These are phyloP conservation scores for Salvator merianae DNA, from an alignment of 2,113 vertebrate species.

Conservation along the genomic window DNA sequence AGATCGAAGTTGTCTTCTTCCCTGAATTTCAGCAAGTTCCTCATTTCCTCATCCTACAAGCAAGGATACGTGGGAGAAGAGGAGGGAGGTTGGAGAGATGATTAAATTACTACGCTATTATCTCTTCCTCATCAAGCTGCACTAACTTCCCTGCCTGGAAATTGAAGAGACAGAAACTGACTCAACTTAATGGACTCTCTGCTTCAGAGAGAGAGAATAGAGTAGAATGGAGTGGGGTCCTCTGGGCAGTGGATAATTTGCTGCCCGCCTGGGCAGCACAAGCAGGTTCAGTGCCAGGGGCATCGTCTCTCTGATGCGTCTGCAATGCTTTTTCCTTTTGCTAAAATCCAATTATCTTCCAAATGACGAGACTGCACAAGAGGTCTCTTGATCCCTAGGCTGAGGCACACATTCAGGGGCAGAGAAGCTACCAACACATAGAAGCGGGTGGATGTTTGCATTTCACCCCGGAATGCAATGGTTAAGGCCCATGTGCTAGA, in stretches of 20 bases:
- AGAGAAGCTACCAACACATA: neutral
- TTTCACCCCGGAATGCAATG: neutral
- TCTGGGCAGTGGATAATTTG: constrained; percentile 17
- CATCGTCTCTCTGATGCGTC: constrained; percentile 3
- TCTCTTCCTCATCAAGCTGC: constrained; percentile 16
- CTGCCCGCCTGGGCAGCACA: neutral
- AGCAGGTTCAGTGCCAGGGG: constrained; percentile 16
- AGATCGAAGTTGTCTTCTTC: neutral
- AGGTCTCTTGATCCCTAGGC: constrained; percentile 2
- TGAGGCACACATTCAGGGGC: neutral
- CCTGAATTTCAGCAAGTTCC: neutral
- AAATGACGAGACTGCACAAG: constrained; percentile 4
- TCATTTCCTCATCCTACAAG: neutral
- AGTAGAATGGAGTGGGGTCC: neutral
- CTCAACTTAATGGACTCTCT: constrained; percentile 22
- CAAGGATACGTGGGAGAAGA: neutral
- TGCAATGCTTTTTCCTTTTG: constrained; percentile 5
- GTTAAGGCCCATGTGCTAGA: neutral
- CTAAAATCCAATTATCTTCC: constrained; percentile 29
- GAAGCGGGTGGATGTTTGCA: neutral
- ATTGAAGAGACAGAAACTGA: constrained; percentile 23
- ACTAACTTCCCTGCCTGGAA: constrained; percentile 23
- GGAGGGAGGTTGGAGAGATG: neutral
- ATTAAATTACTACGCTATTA: constrained; percentile 28
- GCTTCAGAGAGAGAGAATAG: neutral